Conservation (phyloP, 2,113 vertebrate genomes). For the Gyps fulvus region DNA sequence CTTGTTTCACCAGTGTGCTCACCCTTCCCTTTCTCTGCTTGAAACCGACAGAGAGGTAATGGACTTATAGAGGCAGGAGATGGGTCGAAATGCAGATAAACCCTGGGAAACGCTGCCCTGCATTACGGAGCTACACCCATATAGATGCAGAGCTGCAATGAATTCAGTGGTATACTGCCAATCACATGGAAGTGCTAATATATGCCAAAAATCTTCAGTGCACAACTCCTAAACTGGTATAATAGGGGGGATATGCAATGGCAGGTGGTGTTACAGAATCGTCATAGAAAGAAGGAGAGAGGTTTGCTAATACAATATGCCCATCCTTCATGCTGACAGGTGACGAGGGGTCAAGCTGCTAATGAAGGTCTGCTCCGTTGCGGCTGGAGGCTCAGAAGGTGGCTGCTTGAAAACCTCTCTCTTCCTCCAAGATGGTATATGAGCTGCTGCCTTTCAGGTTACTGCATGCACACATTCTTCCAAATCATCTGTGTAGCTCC, state of each 20-base stretch:
- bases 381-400: constrained; percentile 28
- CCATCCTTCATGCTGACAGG: neutral
- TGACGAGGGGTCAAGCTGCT: constrained; percentile 57
- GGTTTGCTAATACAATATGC: constrained; percentile 49
- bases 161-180: constrained; percentile 52
- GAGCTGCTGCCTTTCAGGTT: neutral
- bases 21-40: neutral
- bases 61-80: neutral
- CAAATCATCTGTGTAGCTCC: neutral
- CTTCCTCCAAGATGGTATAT: neutral
- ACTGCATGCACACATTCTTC: neutral
- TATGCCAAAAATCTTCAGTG: constrained; percentile 61
- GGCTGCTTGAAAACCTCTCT: constrained; percentile 25
- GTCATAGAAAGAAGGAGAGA: neutral
- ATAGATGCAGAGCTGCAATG: neutral
- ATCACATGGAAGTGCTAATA: constrained; percentile 57
- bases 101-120: neutral
- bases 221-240: constrained; percentile 60
- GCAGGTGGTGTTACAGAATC: constrained; percentile 59
- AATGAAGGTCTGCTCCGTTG: constrained; percentile 53
- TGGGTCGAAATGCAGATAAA: neutral
- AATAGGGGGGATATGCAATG: constrained; percentile 48
- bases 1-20: neutral
- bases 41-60: neutral
- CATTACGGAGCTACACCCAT: constrained; percentile 33